These are phyloP conservation scores for Trinectes maculatus DNA, from an alignment of 2,113 vertebrate genomes.

Conservation along the genomic window DNA sequence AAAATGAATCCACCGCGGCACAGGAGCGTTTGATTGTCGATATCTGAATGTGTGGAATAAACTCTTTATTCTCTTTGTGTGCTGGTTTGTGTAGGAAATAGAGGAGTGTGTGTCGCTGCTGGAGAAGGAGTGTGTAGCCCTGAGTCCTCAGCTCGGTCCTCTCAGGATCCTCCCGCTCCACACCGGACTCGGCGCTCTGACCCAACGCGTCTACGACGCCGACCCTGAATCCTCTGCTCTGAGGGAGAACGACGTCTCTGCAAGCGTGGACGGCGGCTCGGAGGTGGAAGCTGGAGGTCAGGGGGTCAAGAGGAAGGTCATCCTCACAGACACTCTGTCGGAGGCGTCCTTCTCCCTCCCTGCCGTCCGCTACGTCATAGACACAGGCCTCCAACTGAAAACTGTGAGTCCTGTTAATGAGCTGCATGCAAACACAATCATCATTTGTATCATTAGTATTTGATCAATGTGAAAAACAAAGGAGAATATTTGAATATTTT, in stretches of 20 bases:
- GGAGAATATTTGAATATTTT: too few relatives aligned
- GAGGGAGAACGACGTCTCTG: conserved; percentile 4
- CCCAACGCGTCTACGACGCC: conserved; percentile 84
- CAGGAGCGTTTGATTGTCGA: too few relatives aligned
- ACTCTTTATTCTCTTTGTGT: not conserved
- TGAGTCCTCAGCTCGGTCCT: conserved; percentile 80
- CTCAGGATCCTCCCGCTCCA: conserved; percentile 86
- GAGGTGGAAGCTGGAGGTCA: conserved; percentile 28
- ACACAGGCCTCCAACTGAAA: conserved; percentile 90
- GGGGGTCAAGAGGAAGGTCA: conserved; percentile 75
- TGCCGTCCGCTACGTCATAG: conserved; percentile 86
- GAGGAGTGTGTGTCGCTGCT: conserved; percentile 79
- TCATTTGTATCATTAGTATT: too few relatives aligned
- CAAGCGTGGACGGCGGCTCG: not conserved
- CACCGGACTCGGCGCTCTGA: conserved; percentile 66
- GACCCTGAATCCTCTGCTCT: conserved; percentile 12
- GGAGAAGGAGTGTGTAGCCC: conserved; percentile 78
- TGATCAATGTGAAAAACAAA: too few relatives aligned
- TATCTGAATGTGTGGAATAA: too few relatives aligned
- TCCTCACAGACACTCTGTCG: conserved; percentile 87
- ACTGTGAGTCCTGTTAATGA: conserved; percentile 83
- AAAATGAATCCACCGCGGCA: too few relatives aligned
- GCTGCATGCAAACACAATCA: too few relatives aligned
- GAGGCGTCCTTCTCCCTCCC: conserved; percentile 91
- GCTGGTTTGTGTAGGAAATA: conserved; percentile 79